These are phyloP conservation scores for Sebastes cheni DNA, from an alignment of 2,797 vertebrate genomes.

Conservation along the genomic window DNA sequence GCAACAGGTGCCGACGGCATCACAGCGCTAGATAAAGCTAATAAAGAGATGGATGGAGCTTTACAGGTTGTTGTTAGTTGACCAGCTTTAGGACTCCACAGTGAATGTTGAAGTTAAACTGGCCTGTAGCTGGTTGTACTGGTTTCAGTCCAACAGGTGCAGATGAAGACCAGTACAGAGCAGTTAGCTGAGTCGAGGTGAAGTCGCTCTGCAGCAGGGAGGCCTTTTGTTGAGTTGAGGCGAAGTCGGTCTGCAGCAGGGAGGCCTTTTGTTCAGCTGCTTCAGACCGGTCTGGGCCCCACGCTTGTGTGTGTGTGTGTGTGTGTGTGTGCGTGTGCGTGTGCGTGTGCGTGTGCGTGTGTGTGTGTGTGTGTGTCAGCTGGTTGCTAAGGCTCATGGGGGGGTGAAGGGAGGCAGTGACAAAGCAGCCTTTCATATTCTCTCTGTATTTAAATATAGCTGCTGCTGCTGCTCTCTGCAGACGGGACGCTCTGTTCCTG, in stretches of 20 bases:
- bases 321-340: conserved; percentile 49
- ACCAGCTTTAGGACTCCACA: not conserved
- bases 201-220: too few relatives aligned
- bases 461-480: conserved; percentile 43
- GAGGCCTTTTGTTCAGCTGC: conserved; percentile 51
- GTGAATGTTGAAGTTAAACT: not conserved
- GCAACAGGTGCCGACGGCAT: not conserved
- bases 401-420: conserved; percentile 52
- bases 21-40: not conserved
- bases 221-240: not conserved
- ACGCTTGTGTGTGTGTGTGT: conserved; percentile 14
- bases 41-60: not conserved
- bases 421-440: conserved; percentile 83
- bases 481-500: conserved; percentile 39
- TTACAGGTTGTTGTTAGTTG: not conserved
- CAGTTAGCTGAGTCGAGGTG: not conserved
- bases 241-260: conserved; percentile 18
- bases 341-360: conserved; percentile 21
- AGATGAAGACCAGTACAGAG: conserved; percentile 7
- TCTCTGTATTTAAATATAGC: conserved; percentile 80
- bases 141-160: conserved; percentile 20
- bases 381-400: conserved; percentile 72
- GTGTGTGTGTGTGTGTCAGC: conserved; percentile 63
- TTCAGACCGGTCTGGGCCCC: conserved; percentile 28
- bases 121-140: not conserved